Evolutionary conservation across 2,888 invertebrate genomes (phyloP).

Genomic region (Odiellus spinosus): DNA sequence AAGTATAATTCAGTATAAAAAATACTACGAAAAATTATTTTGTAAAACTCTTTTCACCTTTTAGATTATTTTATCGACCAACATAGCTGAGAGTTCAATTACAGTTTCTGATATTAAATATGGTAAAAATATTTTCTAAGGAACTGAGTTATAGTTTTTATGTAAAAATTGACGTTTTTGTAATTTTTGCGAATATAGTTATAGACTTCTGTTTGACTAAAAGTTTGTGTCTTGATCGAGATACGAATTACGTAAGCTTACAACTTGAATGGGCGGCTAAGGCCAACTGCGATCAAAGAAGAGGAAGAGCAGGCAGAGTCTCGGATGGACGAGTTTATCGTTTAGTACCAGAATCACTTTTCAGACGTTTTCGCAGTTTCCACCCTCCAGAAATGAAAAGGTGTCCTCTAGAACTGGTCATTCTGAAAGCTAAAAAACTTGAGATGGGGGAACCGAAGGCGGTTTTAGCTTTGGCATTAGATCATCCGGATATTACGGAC

Average conservation of each 20-base stretch:
- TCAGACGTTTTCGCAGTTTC: constrained; percentile 23
- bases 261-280: constrained; percentile 74
- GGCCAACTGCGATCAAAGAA: constrained; percentile 70
- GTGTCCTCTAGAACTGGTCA: constrained; percentile 60
- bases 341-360: constrained; percentile 50
- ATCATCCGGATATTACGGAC: constrained; percentile 67
- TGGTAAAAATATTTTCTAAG: constrained; percentile 19
- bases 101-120: constrained; percentile 76
- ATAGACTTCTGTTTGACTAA: constrained; percentile 90
- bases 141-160: no score
- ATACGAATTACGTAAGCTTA: constrained; percentile 60
- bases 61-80: constrained; percentile 63
- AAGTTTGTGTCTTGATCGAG: constrained; percentile 52
- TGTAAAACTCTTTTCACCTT: background rate
- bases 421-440: constrained; percentile 63
- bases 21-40: no score
- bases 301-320: constrained; percentile 76
- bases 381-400: constrained; percentile 37
- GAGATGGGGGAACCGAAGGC: constrained; percentile 64
- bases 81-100: constrained; percentile 82
- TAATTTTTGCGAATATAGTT: constrained; percentile 41
- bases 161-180: no score
- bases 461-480: constrained; percentile 64
- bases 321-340: constrained; percentile 67
- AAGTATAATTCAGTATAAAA: constrained; percentile 29